Evolutionary conservation across 92 coral and sea anemone genomes (phyloP).

Genomic region (Muricea muricata): DNA sequence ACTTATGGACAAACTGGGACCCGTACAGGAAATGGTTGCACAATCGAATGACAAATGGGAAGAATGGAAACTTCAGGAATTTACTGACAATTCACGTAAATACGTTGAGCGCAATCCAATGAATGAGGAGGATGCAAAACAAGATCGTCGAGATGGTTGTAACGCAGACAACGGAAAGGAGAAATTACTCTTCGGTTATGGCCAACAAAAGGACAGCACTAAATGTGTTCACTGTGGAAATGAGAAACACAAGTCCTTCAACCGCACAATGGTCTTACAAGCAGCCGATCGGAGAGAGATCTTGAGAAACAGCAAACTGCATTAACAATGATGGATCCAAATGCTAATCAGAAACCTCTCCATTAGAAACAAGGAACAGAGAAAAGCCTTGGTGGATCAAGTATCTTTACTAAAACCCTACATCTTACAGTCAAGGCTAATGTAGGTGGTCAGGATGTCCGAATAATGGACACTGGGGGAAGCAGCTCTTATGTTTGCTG

Average conservation of each 20-base stretch:
- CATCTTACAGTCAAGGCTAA: too few relatives aligned
- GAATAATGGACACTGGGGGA: too few relatives aligned
- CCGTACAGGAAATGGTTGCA: constrained; percentile 51
- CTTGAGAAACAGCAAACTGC: constrained; percentile 39
- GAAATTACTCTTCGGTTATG: constrained; percentile 32
- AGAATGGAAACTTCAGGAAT: constrained; percentile 61
- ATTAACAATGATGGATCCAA: constrained; percentile 40
- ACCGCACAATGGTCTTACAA: constrained; percentile 36
- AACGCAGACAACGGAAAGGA: too few relatives aligned
- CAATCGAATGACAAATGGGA: constrained; percentile 70
- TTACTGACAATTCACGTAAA: constrained; percentile 42
- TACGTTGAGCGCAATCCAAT: constrained; percentile 55
- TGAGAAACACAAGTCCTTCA: constrained; percentile 12
- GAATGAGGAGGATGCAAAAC: constrained; percentile 24
- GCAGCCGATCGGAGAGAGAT: constrained; percentile 41
- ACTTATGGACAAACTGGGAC: constrained; percentile 69
- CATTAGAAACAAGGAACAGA: too few relatives aligned
- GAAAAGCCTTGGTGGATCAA: too few relatives aligned
- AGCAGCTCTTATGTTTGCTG: too few relatives aligned
- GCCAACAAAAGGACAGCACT: constrained; percentile 44
- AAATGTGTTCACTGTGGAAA: constrained; percentile 52
- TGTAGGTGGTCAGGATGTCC: too few relatives aligned
- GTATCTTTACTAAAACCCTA: too few relatives aligned
- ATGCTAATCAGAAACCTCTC: constrained; percentile 50
- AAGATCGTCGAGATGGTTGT: background rate